Base-by-base conservation (phyloP, 2,113 vertebrate genomes). In the Pteropus alecto region DNA sequence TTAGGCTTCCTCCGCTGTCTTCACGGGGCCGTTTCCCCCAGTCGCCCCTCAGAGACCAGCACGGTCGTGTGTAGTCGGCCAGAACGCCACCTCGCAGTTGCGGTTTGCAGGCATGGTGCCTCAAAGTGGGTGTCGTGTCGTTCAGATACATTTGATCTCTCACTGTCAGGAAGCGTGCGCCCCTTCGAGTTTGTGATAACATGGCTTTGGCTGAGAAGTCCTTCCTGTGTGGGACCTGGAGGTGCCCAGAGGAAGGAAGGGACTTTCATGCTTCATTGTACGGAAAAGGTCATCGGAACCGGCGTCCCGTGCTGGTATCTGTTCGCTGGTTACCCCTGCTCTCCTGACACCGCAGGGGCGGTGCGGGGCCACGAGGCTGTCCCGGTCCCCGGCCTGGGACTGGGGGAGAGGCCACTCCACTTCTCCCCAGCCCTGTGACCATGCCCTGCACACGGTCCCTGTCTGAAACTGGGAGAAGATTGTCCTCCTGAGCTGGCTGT, bases 151-250 rank as follows among this genome's bases (percentile, higher is more conserved):
- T 33, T 28, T 33, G 35, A 13, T 21, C 30, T 46, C 26, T 41
- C 24, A 3, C 43, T 24, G 4, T 48, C 33, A 21, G 51, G 58
- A 38, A 24, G 0, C 0, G 0, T 3, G n/a, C 24, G 51, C 15
- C 60, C 51, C 41, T 83, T 24, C 86, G 71, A 58, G 43, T 28
- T 30, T 54, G 22, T 30, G 91, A 22, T 12, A 3, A 21, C 10
- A 0, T 4, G 71, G 15, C 11, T 79, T 43, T 35, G 33, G 28
- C 43, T 10, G 81, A 71, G 67, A 43, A 12, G 19, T 38, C 33
- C 46, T 63, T 76, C 46, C 41, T 18, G 0, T 2, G 1, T 54
- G 14, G 71, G 63, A 21, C 28, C 56, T 24, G 33, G 43, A 51
- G 86, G 48, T 46, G 28, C 83, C 60, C 22, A 1, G 83, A 38